phyloP scores from a whole-genome alignment of 2,888 invertebrate species.

The Zele albiditarsus region DNA sequence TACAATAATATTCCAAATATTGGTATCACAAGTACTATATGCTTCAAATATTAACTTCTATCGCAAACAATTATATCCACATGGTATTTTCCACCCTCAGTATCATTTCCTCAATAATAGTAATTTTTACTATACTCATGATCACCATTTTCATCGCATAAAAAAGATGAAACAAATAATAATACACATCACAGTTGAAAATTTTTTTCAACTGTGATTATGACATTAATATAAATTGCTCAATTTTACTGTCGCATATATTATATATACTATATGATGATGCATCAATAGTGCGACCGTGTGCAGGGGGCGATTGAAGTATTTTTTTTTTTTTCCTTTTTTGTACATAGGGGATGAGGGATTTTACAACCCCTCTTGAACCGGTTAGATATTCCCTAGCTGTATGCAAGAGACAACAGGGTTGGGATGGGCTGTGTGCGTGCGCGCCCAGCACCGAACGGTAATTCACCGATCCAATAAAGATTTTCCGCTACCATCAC shows the following conservation, averaged over 20 bases:
- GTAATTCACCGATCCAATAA: slow-evolving; percentile 54
- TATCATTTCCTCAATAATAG: no score
- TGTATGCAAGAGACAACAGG: slow-evolving; percentile 34
- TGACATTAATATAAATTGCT: slow-evolving; percentile 16
- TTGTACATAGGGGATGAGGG: background rate
- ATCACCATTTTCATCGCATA: no score
- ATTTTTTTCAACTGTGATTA: background rate
- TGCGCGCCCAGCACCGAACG: slow-evolving; percentile 35
- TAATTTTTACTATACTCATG: no score
- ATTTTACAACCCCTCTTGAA: slow-evolving; percentile 8
- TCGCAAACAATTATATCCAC: no score
- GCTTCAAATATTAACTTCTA: no score
- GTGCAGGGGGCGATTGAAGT: background rate
- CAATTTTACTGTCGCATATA: background rate
- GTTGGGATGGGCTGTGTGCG: slow-evolving; percentile 10
- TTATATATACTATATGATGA: background rate
- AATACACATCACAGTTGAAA: no score
- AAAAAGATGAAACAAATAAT: background rate
- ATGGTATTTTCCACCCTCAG: no score
- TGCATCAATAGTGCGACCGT: background rate
- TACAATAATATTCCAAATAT: no score
- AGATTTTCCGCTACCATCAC: slow-evolving; percentile 54
- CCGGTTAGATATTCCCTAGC: slow-evolving; percentile 6
- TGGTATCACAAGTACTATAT: no score
- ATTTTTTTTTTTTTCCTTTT: background rate